Conservation (phyloP, 2,113 vertebrate genomes). For the Stegastes partitus region DNA sequence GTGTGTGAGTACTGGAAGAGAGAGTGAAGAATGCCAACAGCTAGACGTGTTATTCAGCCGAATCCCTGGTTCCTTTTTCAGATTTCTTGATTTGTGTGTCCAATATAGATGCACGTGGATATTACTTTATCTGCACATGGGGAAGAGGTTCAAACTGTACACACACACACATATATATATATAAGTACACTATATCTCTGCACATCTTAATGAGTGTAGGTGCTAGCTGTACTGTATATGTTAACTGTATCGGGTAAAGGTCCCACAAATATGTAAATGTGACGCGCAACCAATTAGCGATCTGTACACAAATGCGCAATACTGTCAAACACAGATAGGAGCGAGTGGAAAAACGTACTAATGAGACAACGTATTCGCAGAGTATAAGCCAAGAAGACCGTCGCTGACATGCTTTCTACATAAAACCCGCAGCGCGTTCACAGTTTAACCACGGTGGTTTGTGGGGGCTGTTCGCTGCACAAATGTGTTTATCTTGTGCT, state of each 20-base stretch:
- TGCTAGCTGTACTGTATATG: constrained; percentile 1
- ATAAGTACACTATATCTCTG: not conserved
- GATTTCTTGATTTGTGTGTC: not conserved
- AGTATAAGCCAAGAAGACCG: not conserved
- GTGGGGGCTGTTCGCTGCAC: constrained; percentile 4
- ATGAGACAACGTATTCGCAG: constrained; percentile 36
- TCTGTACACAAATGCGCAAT: constrained; percentile 24
- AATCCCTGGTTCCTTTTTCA: not conserved
- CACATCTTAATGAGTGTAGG: constrained; percentile 6
- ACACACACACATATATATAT: not conserved
- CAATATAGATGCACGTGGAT: not conserved
- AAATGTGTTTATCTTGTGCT: constrained; percentile 35
- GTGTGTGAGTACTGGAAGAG: constrained; percentile 48
- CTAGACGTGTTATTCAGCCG: constrained; percentile 15
- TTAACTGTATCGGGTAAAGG: not conserved
- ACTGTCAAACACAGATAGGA: constrained; percentile 29
- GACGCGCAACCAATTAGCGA: constrained; percentile 31
- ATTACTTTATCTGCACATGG: not conserved
- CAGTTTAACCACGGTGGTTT: constrained; percentile 28
- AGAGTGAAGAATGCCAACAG: constrained; percentile 26
- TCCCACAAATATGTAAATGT: constrained; percentile 45
- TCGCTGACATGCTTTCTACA: constrained; percentile 7
- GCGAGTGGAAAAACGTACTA: constrained; percentile 23
- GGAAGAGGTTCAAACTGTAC: not conserved
- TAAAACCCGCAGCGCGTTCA: not conserved